Conservation (phyloP, 2,888 invertebrate genomes). For the Caenorhabditis uteleia region DNA sequence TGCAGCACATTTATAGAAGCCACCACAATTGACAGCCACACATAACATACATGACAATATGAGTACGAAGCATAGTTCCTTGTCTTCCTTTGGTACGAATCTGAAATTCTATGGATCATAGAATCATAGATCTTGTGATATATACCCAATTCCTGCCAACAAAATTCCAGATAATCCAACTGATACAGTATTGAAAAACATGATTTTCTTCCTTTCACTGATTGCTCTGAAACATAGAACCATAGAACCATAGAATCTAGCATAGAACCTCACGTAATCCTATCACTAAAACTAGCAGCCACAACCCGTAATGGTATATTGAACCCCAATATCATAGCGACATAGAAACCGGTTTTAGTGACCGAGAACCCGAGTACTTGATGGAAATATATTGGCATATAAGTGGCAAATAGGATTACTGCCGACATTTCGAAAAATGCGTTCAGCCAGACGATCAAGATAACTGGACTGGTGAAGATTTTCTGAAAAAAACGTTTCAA, state of each 20-base stretch:
- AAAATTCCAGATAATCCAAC: slow-evolving; percentile 30
- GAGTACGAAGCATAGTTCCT: slow-evolving; percentile 2
- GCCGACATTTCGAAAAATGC: slow-evolving; percentile 59
- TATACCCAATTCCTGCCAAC: too few species aligned
- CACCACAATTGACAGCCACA: slow-evolving; percentile 23
- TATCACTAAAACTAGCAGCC: not conserved
- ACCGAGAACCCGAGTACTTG: slow-evolving; percentile 41
- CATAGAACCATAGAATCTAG: too few species aligned
- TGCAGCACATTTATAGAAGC: slow-evolving; percentile 38
- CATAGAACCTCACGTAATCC: slow-evolving; percentile 32
- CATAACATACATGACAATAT: slow-evolving; percentile 15
- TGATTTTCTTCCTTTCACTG: too few species aligned
- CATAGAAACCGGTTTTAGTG: slow-evolving; percentile 37
- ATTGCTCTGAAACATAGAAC: too few species aligned
- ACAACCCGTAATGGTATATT: slow-evolving; percentile 42
- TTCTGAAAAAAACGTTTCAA: too few species aligned
- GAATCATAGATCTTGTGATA: too few species aligned
- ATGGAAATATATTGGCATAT: slow-evolving; percentile 57
- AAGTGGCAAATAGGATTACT: slow-evolving; percentile 49
- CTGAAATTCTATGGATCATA: too few species aligned
- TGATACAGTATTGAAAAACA: slow-evolving; percentile 23
- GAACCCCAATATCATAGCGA: slow-evolving; percentile 14
- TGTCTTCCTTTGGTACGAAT: slow-evolving; percentile 14
- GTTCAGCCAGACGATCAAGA: slow-evolving; percentile 55
- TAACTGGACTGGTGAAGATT: slow-evolving; percentile 42